phyloP scores from a whole-genome alignment of 2,888 invertebrate genomes.

The Tipula confusa region DNA sequence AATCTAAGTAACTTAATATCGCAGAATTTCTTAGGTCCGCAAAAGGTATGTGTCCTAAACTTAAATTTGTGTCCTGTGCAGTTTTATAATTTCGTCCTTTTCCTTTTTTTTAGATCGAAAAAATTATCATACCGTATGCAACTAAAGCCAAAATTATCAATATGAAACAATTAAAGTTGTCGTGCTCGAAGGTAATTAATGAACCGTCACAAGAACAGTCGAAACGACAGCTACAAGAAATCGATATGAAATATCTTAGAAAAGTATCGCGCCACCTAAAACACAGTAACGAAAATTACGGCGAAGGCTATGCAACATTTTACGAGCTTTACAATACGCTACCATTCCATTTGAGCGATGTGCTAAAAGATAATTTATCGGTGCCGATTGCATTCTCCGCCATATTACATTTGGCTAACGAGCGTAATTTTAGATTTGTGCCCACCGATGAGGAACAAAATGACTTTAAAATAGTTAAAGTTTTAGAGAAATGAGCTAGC shows the following conservation, averaged over 20 bases:
- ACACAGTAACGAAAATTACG: conserved; percentile 40
- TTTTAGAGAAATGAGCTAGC: not conserved
- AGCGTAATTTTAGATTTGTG: conserved; percentile 56
- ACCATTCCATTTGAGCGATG: conserved; percentile 51
- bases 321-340: conserved; percentile 55
- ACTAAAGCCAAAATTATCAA: conserved; percentile 81
- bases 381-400: conserved; percentile 75
- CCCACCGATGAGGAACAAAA: not conserved
- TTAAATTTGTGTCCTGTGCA: no score
- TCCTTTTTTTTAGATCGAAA: conserved; percentile 52
- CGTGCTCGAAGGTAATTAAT: conserved; percentile 64
- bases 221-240: conserved; percentile 35
- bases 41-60: conserved; percentile 52
- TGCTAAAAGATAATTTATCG: conserved; percentile 68
- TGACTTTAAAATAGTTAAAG: conserved; percentile 26
- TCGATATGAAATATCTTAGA: conserved; percentile 43
- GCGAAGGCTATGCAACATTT: conserved; percentile 53
- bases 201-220: not conserved
- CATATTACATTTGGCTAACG: conserved; percentile 79
- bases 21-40: conserved; percentile 42
- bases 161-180: conserved; percentile 75
- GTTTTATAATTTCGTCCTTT: conserved; percentile 36
- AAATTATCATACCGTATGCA: conserved; percentile 73
- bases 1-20: conserved; percentile 31
- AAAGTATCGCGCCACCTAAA: conserved; percentile 36